Evolutionary conservation across 2,888 invertebrate genomes (phyloP).

Genomic region (Drosophila silvestris): DNA sequence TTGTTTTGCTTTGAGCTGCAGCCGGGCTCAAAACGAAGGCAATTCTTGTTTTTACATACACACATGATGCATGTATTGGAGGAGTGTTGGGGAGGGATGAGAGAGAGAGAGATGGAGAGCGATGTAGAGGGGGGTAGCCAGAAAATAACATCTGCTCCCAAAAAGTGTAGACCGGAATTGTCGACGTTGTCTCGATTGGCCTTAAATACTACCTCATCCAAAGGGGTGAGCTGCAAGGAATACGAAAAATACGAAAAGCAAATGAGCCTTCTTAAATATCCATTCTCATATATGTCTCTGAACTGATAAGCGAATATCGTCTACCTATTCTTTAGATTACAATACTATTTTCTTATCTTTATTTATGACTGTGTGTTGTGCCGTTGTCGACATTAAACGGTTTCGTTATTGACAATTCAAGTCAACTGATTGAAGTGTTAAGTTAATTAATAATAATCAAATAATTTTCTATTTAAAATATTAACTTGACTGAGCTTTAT

Average conservation of each 20-base stretch:
- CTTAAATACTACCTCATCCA: not conserved
- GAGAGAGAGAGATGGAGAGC: not conserved
- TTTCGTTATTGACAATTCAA: not conserved
- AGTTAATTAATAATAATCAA: not conserved
- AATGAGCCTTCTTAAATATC: not conserved
- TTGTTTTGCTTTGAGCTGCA: constrained; percentile 51
- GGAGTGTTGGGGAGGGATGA: not conserved
- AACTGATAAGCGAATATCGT: not conserved
- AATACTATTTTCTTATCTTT: not conserved
- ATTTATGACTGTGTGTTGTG: not conserved
- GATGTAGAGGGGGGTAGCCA: constrained; percentile 26
- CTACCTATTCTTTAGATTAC: not conserved
- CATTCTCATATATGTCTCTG: no score
- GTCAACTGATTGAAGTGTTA: not conserved
- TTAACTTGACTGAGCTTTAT: not conserved
- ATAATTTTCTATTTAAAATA: not conserved
- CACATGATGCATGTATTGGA: not conserved
- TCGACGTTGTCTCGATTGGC: constrained; percentile 37
- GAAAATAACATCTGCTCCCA: constrained; percentile 76
- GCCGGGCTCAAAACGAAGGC: constrained; percentile 30
- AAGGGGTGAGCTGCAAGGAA: not conserved
- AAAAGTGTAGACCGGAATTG: constrained; percentile 68
- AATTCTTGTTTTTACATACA: constrained; percentile 37
- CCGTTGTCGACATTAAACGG: not conserved
- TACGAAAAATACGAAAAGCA: not conserved